phyloP scores from a whole-genome alignment of 1,140 invertebrate species.

The Drosophila melanogaster region DNA sequence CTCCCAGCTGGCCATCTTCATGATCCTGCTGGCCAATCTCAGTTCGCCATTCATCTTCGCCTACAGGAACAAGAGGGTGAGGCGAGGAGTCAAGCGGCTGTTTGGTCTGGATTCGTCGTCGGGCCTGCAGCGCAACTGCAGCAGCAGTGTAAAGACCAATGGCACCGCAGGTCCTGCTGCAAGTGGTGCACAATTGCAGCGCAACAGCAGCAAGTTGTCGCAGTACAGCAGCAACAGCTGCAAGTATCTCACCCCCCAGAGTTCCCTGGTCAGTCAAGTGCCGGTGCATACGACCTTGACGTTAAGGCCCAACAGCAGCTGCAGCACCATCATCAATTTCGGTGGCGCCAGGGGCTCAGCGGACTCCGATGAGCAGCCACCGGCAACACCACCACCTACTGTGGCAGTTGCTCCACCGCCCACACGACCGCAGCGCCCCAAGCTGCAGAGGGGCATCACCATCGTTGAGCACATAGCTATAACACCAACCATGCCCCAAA shows the following conservation, averaged over 20 bases:
- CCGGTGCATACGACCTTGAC: slow-evolving; percentile 62
- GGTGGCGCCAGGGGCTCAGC: slow-evolving; percentile 44
- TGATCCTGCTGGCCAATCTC: slow-evolving; percentile 89
- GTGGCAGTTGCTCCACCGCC: neutral
- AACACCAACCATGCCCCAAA: slow-evolving; percentile 51
- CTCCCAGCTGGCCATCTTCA: slow-evolving; percentile 86
- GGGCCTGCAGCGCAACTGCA: slow-evolving; percentile 65
- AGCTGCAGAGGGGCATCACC: slow-evolving; percentile 71
- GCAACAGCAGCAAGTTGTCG: slow-evolving; percentile 75
- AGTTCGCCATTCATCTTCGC: slow-evolving; percentile 92
- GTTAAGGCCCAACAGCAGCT: slow-evolving; percentile 73
- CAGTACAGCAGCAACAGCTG: slow-evolving; percentile 78
- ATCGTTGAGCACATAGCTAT: slow-evolving; percentile 77
- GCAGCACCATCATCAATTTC: slow-evolving; percentile 81
- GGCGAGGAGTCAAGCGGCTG: slow-evolving; percentile 88
- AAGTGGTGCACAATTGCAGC: slow-evolving; percentile 54
- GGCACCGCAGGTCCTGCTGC: slow-evolving; percentile 18
- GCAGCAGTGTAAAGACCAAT: slow-evolving; percentile 66
- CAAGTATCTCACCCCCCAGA: slow-evolving; percentile 74
- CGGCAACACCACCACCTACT: slow-evolving; percentile 43
- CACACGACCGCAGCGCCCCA: slow-evolving; percentile 45
- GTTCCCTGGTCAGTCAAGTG: slow-evolving; percentile 63
- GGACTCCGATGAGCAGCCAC: slow-evolving; percentile 59
- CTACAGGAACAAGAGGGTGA: slow-evolving; percentile 90
- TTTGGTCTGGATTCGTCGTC: slow-evolving; percentile 85